Evolutionary conservation across 2,113 vertebrate species (phyloP).

Genomic region (Tragelaphus strepsiceros): DNA sequence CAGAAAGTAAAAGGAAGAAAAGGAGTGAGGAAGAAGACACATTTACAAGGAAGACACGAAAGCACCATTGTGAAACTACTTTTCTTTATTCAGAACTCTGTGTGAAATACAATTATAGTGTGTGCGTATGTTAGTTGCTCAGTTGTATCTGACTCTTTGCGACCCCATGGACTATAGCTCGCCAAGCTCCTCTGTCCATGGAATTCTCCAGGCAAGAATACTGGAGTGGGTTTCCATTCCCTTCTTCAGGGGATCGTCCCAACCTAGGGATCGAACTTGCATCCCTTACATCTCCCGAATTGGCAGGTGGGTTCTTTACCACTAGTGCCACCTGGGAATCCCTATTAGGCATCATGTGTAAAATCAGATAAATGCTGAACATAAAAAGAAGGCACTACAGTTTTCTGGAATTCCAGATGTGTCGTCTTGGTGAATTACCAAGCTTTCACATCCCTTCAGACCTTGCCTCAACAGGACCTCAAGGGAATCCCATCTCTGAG

Average conservation of each 20-base stretch:
- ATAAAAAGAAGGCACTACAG: neutral
- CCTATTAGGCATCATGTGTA: neutral
- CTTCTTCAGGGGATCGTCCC: neutral
- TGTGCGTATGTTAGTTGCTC: neutral
- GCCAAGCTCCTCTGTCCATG: neutral
- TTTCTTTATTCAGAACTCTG: neutral
- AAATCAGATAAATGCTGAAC: neutral
- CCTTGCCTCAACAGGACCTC: neutral
- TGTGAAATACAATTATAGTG: neutral
- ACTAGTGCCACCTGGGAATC: neutral
- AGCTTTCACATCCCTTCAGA: neutral
- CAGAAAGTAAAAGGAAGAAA: neutral
- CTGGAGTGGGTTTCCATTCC: neutral
- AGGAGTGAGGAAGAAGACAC: neutral
- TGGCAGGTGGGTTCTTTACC: neutral
- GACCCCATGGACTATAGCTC: neutral
- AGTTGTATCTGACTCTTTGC: neutral
- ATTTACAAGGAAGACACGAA: neutral
- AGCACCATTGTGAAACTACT: neutral
- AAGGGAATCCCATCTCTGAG: accelerated
- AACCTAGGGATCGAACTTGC: neutral
- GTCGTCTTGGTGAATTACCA: neutral
- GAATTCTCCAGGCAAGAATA: neutral
- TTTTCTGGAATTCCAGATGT: neutral
- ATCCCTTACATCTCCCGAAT: accelerated